Conservation (phyloP, 2,797 vertebrate species). For the Poeciliopsis turneri region DNA sequence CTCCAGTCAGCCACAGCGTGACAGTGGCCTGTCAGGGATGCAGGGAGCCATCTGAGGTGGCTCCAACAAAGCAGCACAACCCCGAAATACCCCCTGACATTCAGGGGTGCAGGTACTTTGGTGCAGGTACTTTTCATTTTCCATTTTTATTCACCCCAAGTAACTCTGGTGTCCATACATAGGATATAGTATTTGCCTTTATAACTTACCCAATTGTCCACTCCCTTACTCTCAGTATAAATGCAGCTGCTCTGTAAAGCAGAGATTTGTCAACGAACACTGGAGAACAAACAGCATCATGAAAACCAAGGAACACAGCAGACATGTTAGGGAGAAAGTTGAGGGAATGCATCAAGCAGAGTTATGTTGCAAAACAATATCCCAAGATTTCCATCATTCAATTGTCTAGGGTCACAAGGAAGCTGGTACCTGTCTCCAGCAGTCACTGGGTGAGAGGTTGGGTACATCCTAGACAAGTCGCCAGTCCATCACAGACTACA, state of each 20-base stretch:
- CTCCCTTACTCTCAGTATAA: neutral
- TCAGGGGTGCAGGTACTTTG: neutral
- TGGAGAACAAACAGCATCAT: neutral
- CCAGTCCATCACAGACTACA: neutral
- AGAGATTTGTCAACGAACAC: neutral
- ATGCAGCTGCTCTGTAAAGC: neutral
- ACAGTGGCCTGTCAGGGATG: conserved; percentile 7
- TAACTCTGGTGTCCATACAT: neutral
- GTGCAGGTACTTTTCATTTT: neutral
- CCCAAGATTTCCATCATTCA: neutral
- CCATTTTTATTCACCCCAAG: neutral
- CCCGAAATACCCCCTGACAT: neutral
- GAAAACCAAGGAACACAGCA: neutral
- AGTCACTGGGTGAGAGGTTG: neutral
- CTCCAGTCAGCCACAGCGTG: conserved; percentile 35
- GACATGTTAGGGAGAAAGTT: neutral
- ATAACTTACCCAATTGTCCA: neutral
- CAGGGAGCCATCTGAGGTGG: conserved; percentile 21
- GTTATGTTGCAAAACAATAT: neutral
- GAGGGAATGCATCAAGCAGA: neutral
- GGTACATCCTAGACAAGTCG: neutral
- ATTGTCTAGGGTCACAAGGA: neutral
- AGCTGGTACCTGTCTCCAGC: neutral
- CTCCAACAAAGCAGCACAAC: conserved; percentile 3
- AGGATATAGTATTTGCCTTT: neutral